These are phyloP conservation scores for Seira musarum DNA, from an alignment of 2,888 invertebrate species.

Conservation along the genomic window DNA sequence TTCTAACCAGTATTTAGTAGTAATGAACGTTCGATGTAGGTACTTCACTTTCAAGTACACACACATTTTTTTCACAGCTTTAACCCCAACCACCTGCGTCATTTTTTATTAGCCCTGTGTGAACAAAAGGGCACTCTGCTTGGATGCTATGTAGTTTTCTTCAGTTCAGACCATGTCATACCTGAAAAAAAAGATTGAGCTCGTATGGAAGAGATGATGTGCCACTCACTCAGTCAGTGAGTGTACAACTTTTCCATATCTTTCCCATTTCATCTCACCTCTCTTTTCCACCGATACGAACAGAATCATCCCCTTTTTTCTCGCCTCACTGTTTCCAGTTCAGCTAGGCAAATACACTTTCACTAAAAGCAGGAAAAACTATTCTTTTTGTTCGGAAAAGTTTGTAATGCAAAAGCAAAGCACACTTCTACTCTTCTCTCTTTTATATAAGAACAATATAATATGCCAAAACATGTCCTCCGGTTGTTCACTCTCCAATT, in stretches of 20 bases:
- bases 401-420: not conserved
- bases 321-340: conserved; percentile 4
- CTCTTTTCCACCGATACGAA: not conserved
- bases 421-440: not conserved
- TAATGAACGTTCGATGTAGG: not conserved
- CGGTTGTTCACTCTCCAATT: conserved; percentile 24
- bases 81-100: conserved; percentile 10
- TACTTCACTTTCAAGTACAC: not conserved
- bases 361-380: not conserved
- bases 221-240: conserved; percentile 1
- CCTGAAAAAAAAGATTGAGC: no score
- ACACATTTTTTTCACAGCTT: not conserved
- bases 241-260: conserved; percentile 1
- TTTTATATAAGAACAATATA: conserved; percentile 2
- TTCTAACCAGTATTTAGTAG: not conserved
- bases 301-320: conserved; percentile 3
- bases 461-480: conserved; percentile 30
- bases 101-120: not conserved
- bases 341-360: conserved; percentile 4
- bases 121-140: not conserved
- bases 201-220: not conserved
- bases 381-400: not conserved
- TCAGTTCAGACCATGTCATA: no score
- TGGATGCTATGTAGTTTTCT: no score
- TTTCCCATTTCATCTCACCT: not conserved